These are phyloP conservation scores for Antheraea pernyi DNA, from an alignment of 1,140 invertebrate genomes.

Conservation along the genomic window DNA sequence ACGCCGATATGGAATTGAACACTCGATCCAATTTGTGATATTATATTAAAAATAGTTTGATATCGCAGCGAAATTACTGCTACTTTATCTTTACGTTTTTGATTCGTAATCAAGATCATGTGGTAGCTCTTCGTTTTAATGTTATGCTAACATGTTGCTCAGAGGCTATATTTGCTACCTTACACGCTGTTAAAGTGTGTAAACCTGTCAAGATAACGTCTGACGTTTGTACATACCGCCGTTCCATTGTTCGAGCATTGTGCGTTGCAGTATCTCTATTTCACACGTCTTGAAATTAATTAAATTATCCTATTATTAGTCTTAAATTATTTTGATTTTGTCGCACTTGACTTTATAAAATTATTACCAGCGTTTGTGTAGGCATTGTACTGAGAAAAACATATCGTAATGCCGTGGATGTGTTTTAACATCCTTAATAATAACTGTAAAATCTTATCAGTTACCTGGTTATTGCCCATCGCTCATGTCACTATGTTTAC, in stretches of 20 bases:
- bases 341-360: neutral
- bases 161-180: slow-evolving; percentile 56
- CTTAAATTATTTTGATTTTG: neutral
- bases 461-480: slow-evolving; percentile 28
- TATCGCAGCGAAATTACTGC: neutral
- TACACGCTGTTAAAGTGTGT: slow-evolving; percentile 40
- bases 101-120: slow-evolving; percentile 14
- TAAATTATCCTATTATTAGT: neutral
- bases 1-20: slow-evolving; percentile 55
- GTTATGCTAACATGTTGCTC: slow-evolving; percentile 54
- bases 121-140: slow-evolving; percentile 39
- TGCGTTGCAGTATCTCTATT: slow-evolving; percentile 27
- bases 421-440: slow-evolving; percentile 21
- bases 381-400: neutral
- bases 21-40: slow-evolving; percentile 25
- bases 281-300: slow-evolving; percentile 19
- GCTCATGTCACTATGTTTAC: slow-evolving; percentile 30
- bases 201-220: slow-evolving; percentile 70
- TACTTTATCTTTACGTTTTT: slow-evolving; percentile 7
- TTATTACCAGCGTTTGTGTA: neutral
- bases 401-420: neutral
- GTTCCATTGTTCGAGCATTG: slow-evolving; percentile 41
- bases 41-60: neutral
- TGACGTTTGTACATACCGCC: slow-evolving; percentile 36
- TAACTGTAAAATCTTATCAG: slow-evolving; percentile 19